phyloP scores from a whole-genome alignment of 2,113 vertebrate species.

The Podarcis muralis region DNA sequence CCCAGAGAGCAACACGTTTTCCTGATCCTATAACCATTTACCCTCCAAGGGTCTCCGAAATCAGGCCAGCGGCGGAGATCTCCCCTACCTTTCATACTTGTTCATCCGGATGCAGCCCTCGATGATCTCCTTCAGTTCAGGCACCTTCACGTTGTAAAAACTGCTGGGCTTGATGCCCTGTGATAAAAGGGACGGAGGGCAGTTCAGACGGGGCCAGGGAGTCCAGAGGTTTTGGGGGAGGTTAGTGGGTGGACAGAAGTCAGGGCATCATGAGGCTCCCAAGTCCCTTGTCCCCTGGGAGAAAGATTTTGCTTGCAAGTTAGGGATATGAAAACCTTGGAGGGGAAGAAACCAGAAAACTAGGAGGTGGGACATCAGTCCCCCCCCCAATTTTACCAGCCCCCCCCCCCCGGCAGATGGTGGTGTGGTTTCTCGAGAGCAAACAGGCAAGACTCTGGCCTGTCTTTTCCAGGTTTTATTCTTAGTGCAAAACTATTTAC shows the following conservation, averaged over 20 bases:
- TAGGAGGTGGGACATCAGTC: no score
- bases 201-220: neutral
- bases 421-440: no score
- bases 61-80: accelerated
- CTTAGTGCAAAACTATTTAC: no score
- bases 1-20: neutral
- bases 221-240: no score
- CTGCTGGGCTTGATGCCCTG: slow-evolving; percentile 97
- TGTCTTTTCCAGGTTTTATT: no score
- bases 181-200: neutral
- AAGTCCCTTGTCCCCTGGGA: neutral
- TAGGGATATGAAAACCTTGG: no score
- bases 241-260: neutral
- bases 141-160: slow-evolving; percentile 97
- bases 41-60: neutral
- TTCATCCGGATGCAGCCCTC: slow-evolving; percentile 96
- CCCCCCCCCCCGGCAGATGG: no score
- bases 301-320: neutral
- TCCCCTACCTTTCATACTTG: slow-evolving; percentile 89
- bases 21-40: neutral
- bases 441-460: no score
- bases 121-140: slow-evolving; percentile 97
- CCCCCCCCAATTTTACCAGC: no score
- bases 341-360: no score
- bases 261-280: neutral